These are phyloP conservation scores for Hydrozoanthus tunicans DNA, from an alignment of 64 coral and sea anemone genomes.

Conservation along the genomic window DNA sequence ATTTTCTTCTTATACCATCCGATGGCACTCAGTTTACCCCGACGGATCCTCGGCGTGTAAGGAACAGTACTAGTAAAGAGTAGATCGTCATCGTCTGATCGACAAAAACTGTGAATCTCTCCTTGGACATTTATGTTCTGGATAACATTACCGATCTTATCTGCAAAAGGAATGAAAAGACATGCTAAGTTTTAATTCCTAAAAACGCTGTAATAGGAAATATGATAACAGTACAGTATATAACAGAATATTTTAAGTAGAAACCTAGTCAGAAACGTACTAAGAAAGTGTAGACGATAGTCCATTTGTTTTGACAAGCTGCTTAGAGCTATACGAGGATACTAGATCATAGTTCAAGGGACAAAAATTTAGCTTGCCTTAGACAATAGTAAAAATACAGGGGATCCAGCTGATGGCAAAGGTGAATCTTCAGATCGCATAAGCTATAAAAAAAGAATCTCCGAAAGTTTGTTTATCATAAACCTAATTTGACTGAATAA, in stretches of 20 bases:
- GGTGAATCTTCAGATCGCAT: neutral
- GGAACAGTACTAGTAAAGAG: constrained; percentile 2
- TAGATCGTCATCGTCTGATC: constrained; percentile 6
- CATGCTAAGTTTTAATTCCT: neutral
- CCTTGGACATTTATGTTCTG: neutral
- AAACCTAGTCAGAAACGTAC: neutral
- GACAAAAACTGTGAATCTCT: neutral
- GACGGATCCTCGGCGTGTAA: neutral
- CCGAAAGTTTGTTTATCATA: neutral
- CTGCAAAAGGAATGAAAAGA: constrained; percentile 2
- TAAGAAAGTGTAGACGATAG: constrained; percentile 1
- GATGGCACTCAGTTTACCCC: constrained; percentile 6
- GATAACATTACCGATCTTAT: neutral
- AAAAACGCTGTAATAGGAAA: neutral
- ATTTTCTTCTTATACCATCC: constrained; percentile 8
- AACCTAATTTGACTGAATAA: constrained; percentile 4
- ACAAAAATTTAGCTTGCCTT: neutral
- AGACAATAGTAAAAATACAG: neutral
- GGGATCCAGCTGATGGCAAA: neutral
- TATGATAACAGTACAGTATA: neutral
- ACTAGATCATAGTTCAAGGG: neutral
- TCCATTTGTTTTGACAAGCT: neutral
- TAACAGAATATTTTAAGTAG: constrained; percentile 3
- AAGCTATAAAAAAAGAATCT: constrained; percentile 8
- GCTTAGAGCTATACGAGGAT: neutral